Evolutionary conservation across 2,888 invertebrate species (phyloP).

Genomic region (Suillia variegata): DNA sequence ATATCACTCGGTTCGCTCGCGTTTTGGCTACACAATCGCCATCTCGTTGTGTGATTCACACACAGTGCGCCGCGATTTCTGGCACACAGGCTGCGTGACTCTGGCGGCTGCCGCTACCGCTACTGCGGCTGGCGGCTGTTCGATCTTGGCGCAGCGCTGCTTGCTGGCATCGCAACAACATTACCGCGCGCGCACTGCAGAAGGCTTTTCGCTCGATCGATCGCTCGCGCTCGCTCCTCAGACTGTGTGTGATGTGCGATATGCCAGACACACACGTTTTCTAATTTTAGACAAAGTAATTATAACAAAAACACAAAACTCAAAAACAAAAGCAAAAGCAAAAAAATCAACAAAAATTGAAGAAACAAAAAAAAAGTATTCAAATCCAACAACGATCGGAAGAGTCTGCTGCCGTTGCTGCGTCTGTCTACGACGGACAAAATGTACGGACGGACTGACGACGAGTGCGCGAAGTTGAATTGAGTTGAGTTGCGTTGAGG

Average conservation of each 20-base stretch:
- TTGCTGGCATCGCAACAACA: too few species aligned
- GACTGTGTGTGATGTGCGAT: slow-evolving; percentile 43
- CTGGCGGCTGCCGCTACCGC: neutral
- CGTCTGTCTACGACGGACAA: too few species aligned
- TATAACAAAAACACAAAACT: slow-evolving; percentile 51
- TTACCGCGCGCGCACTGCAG: too few species aligned
- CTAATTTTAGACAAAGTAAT: slow-evolving; percentile 62
- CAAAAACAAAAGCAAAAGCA: slow-evolving; percentile 20
- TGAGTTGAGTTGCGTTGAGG: too few species aligned
- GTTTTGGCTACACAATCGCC: too few species aligned
- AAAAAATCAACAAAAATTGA: neutral
- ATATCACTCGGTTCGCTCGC: neutral
- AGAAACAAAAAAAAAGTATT: slow-evolving; percentile 21
- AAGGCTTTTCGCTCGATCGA: too few species aligned
- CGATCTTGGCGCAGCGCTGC: neutral
- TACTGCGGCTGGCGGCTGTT: too few species aligned
- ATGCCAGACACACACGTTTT: slow-evolving; percentile 61
- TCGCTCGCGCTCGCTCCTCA: too few species aligned
- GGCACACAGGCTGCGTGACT: slow-evolving; percentile 2
- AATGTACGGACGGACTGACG: too few species aligned
- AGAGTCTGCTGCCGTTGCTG: too few species aligned
- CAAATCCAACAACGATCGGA: slow-evolving; percentile 38
- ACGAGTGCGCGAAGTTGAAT: slow-evolving; percentile 29
- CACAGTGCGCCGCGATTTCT: too few species aligned
- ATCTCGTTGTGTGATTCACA: too few species aligned